Evolutionary conservation across 2,888 invertebrate species (phyloP), one percentile per base, ranked within the genome.

Genomic region (Polyommatus icarus): DNA sequence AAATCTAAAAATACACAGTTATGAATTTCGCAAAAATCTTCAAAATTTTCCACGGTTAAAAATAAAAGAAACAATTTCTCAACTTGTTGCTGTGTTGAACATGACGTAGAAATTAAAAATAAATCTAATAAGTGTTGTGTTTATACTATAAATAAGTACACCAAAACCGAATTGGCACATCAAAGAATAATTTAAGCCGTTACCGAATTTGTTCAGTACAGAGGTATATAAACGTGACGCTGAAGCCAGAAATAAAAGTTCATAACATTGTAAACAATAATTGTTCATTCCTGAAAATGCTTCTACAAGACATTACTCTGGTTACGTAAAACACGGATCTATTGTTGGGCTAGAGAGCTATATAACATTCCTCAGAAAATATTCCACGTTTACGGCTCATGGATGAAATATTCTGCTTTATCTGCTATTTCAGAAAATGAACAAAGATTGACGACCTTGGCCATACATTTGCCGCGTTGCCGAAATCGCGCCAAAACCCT

Each of bases 121-220:
- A 59, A 20, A 59, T 20, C 20, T 6, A 20, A 20, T n/a, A 59
- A 20, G 40, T 10, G 40, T 40, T 40, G 40, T 57, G 3, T 18
- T 57, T n/a, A 57, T 20, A 61, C 29, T 67, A 29, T 67, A 67
- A 67, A 67, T 67, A 67, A 67, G 29, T 67, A 67, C 12, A 8
- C 15, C 1, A 29, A 67, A 67, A 67, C 67, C 29, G 29, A 67
- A 67, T 67, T 67, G 24, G 67, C 29, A 67, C 67, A 67, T 67
- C 12, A 67, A 67, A 67, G 67, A 29, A 67, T 15, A 67, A 67
- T 15, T 24, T 67, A 67, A 67, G 67, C 6, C 29, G 29, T 67
- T 67, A 67, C 67, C 67, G 24, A 67, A 67, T 67, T 15, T 67
- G 61, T 24, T 61, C 24, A 24, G 67, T 29, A 12, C 29, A 29